A percentile compares a stretch with the other conserved stretches of the same genome.
phyloP scores from a whole-genome alignment of 2,113 vertebrate genomes.

The Willisornis vidua region DNA sequence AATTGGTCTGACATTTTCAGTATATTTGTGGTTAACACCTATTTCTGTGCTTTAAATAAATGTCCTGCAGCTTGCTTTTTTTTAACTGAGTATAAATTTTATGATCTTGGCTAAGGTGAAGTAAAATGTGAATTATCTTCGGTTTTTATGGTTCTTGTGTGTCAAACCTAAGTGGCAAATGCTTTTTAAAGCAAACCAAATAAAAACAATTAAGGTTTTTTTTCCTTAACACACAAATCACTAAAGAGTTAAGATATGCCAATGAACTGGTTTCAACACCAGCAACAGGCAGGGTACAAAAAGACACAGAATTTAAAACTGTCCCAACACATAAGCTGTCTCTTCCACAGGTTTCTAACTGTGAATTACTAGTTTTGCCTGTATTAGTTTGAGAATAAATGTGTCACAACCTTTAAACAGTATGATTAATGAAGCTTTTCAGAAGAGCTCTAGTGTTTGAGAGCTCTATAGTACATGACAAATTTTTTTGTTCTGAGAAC shows the following conservation, averaged over 20 bases:
- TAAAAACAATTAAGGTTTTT: not conserved
- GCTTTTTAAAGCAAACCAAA: not conserved
- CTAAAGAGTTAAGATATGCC: not conserved
- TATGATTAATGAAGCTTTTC: conserved; percentile 51
- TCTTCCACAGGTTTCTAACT: not conserved
- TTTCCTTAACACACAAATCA: not conserved
- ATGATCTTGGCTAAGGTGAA: not conserved
- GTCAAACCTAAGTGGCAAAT: not conserved
- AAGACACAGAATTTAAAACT: not conserved
- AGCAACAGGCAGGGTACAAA: not conserved
- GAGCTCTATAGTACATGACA: not conserved
- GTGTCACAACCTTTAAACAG: conserved; percentile 27
- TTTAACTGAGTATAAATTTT: not conserved
- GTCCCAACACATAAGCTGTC: not conserved
- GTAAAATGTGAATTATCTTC: not conserved
- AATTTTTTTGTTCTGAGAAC: conserved; percentile 22
- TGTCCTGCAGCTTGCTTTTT: not conserved
- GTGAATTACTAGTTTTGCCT: conserved; percentile 27
- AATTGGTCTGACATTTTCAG: not conserved
- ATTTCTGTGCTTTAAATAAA: not conserved
- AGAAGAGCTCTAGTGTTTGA: not conserved
- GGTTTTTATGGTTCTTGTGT: not conserved
- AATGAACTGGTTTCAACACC: not conserved
- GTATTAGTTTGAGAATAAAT: conserved; percentile 22
- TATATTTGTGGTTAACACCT: not conserved